These are phyloP conservation scores for Ptilonorhynchus violaceus DNA, from an alignment of 2,113 vertebrate species.

Conservation along the genomic window DNA sequence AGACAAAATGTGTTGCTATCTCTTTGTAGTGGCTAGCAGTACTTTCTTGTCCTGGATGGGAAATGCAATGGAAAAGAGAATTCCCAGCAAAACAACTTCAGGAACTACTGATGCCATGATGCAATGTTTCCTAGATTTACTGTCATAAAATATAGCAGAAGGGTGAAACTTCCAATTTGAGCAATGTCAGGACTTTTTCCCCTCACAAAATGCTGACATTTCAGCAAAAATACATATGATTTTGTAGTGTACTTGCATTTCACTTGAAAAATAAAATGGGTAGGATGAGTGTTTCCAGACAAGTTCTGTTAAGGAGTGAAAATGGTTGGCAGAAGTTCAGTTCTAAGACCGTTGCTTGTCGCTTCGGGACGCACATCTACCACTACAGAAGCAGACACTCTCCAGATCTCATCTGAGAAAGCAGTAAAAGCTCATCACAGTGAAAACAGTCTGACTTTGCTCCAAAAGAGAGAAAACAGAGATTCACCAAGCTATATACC, in stretches of 20 bases:
- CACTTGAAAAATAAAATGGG: background rate
- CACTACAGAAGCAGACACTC: slow-evolving; percentile 26
- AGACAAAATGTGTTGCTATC: background rate
- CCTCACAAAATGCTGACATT: background rate
- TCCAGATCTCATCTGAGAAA: slow-evolving; percentile 20
- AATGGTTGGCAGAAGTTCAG: slow-evolving; percentile 14
- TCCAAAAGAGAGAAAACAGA: background rate
- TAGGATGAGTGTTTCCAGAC: slow-evolving; percentile 4
- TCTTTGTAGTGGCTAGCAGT: background rate
- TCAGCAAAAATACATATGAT: background rate
- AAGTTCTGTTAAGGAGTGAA: background rate
- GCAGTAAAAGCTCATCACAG: slow-evolving; percentile 29
- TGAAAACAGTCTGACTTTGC: background rate
- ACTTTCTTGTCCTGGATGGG: background rate
- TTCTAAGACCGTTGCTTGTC: background rate
- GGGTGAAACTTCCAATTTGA: background rate
- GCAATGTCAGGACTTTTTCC: background rate
- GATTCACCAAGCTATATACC: background rate
- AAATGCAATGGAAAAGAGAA: background rate
- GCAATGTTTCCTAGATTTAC: background rate
- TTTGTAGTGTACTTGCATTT: background rate
- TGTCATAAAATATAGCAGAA: background rate
- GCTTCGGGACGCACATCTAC: background rate
- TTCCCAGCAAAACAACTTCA: background rate
- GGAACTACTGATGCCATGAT: background rate